phyloP scores from a whole-genome alignment of 2,888 invertebrate species.

The Tromatobia lineatoria region DNA sequence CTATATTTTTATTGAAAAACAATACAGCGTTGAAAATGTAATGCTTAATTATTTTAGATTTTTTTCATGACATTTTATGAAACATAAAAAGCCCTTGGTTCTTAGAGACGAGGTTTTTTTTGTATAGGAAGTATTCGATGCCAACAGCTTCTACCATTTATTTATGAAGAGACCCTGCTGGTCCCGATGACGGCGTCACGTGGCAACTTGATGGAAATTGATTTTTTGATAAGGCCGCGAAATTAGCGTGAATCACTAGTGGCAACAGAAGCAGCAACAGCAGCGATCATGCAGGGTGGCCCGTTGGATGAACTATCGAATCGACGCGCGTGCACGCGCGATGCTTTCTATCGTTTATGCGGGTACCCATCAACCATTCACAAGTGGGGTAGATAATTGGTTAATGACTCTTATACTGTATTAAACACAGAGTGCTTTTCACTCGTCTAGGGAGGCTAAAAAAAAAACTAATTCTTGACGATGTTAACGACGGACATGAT shows the following conservation, averaged over 20 bases:
- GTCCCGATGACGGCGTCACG: slow-evolving; percentile 72
- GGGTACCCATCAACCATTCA: slow-evolving; percentile 63
- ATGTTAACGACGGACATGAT: background rate
- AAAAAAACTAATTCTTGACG: background rate
- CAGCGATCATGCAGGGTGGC: slow-evolving; percentile 60
- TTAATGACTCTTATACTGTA: slow-evolving; percentile 63
- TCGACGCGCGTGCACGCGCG: slow-evolving; percentile 61
- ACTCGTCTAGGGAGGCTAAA: background rate
- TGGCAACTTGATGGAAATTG: slow-evolving; percentile 73
- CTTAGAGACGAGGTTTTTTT: too few species aligned
- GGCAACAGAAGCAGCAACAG: slow-evolving; percentile 56
- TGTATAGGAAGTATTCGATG: background rate
- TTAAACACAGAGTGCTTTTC: slow-evolving; percentile 27
- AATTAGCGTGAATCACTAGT: slow-evolving; percentile 77
- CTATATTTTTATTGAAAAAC: too few species aligned
- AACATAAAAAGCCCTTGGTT: too few species aligned
- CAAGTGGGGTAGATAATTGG: slow-evolving; percentile 71
- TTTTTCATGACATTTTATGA: too few species aligned
- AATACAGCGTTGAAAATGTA: too few species aligned
- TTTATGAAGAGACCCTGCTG: slow-evolving; percentile 54
- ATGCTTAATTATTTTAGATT: too few species aligned
- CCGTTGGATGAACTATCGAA: slow-evolving; percentile 49
- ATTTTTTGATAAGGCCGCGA: slow-evolving; percentile 76
- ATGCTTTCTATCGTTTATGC: slow-evolving; percentile 60
- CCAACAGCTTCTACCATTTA: slow-evolving; percentile 21